These are phyloP conservation scores for Clarias fuscus DNA, from an alignment of 2,797 vertebrate species.

Conservation along the genomic window DNA sequence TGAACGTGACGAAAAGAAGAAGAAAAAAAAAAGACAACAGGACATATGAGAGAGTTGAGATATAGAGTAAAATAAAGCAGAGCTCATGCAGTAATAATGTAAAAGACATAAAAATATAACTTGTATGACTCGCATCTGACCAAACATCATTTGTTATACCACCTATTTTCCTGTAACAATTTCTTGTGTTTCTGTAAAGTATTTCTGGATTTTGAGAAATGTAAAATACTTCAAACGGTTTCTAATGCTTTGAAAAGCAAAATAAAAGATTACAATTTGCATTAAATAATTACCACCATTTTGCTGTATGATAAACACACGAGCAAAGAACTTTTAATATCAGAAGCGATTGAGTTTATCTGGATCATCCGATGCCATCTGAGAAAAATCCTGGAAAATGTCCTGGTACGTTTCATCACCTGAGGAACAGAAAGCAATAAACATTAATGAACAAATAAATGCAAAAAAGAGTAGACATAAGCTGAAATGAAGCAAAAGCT, in stretches of 20 bases:
- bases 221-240: background rate
- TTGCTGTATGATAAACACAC: background rate
- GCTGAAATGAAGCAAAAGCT: background rate
- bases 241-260: background rate
- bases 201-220: background rate
- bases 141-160: background rate
- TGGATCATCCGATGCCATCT: conserved; percentile 96
- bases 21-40: background rate
- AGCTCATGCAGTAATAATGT: background rate
- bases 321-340: conserved; percentile 58
- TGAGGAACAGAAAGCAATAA: conserved; percentile 58
- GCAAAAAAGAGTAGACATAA: background rate
- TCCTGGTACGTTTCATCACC: conserved; percentile 98
- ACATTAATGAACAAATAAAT: background rate
- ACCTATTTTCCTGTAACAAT: background rate
- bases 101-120: background rate
- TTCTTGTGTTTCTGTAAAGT: background rate
- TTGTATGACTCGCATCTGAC: background rate
- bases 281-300: too few relatives aligned
- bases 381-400: conserved; percentile 98
- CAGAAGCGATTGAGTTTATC: conserved; percentile 95
- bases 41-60: background rate
- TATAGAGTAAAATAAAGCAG: background rate
- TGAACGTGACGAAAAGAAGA: background rate
- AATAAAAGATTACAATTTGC: too few relatives aligned